Base-by-base conservation (phyloP, 1,140 invertebrate genomes). In the Protaetia brevitarsis region DNA sequence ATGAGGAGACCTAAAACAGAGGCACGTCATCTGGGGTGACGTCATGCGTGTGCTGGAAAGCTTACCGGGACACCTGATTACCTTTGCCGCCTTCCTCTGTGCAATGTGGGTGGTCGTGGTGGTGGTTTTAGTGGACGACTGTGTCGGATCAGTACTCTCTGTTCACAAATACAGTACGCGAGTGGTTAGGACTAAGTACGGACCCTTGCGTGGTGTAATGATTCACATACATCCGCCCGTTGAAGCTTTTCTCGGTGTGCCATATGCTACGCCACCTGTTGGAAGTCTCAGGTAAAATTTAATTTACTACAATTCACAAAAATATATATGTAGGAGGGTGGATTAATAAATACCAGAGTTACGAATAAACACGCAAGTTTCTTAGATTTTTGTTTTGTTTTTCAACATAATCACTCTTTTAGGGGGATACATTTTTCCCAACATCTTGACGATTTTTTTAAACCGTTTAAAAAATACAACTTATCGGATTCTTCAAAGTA, bases 241-340 rank as follows among this genome's bases (percentile, higher is more conserved):
- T 31, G 95, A 97, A 79, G 92, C 92, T n/a, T 98, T 95, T 77
- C 85, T 96, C 67, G 96, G 96, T 31, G 91, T 97, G 65, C 95
- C 95, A 0, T 99, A 98, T 82, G 96, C 91, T 3, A 89, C 89
- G 10, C 87, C 92, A 28, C 91, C 91, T 0, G 79, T 90, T 3
- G 90, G 90, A 11, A 85, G 86, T 31, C 78, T 94, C 19, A 81
- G 92, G 64, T 78, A 72, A 71, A 67, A 23, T 5, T 0, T 30
- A 36, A n/a, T 3, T 41, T 34, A n/a, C 4, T 34, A 2, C 31
- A n/a, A n/a, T n/a, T n/a, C n/a, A n/a, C n/a, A n/a, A n/a, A n/a
- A n/a, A n/a, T n/a, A n/a, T n/a, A n/a, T n/a, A n/a, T n/a, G n/a
- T n/a, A n/a, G n/a, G n/a, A n/a, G n/a, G n/a, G n/a, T n/a, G n/a